Evolutionary conservation across 2,113 vertebrate genomes (phyloP).

Genomic region (Amblyopsis rosae): DNA sequence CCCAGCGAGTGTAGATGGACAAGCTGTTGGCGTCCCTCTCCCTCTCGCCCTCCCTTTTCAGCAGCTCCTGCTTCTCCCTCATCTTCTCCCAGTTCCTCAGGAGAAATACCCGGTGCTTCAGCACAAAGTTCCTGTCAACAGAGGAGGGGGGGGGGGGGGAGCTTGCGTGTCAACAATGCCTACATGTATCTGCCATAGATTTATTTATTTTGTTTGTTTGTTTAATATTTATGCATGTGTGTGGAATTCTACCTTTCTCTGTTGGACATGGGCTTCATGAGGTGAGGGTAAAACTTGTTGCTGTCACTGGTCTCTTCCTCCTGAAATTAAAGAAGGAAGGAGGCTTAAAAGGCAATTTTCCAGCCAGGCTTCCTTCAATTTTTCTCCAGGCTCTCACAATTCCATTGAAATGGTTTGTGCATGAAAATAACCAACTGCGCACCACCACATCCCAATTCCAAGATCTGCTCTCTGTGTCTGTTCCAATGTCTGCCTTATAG

Average conservation of each 20-base stretch:
- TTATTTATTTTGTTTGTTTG: not conserved
- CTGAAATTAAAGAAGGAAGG: constrained; percentile 46
- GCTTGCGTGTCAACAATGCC: not conserved
- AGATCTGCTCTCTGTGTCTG: not conserved
- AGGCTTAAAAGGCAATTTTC: not conserved
- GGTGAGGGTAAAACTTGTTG: constrained; percentile 84
- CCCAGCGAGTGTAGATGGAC: constrained; percentile 90
- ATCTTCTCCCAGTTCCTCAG: constrained; percentile 98
- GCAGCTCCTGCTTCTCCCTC: constrained; percentile 91
- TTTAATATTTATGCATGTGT: not conserved
- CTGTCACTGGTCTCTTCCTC: constrained; percentile 85
- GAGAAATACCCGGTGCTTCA: constrained; percentile 94
- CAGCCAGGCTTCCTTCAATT: no score
- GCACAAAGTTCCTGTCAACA: constrained; percentile 90
- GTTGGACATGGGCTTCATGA: constrained; percentile 99
- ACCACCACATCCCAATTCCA: not conserved
- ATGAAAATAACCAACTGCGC: no score
- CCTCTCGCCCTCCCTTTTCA: constrained; percentile 84
- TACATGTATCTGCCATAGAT: not conserved
- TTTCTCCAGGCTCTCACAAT: no score
- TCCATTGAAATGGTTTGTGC: no score
- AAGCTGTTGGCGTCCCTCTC: constrained; percentile 74
- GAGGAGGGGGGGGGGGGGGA: not conserved
- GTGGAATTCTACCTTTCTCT: constrained; percentile 84
- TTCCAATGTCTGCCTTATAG: not conserved